A percentile compares a stretch with the other conserved stretches of the same genome.
Evolutionary conservation across 2,888 invertebrate species (phyloP).

Genomic region (Tetragonisca angustula): DNA sequence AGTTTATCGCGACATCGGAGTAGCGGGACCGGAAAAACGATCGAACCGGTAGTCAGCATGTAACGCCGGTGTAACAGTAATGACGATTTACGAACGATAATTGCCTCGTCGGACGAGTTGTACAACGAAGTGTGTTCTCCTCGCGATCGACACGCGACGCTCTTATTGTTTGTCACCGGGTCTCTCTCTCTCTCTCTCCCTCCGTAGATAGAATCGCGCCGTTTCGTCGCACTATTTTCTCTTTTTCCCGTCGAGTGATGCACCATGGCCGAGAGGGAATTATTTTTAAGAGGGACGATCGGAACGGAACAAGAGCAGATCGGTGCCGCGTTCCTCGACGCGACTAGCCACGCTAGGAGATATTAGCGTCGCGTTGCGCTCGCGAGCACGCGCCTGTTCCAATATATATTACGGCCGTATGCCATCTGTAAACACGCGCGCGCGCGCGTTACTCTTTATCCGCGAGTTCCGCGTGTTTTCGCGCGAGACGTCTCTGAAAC

Average conservation of each 20-base stretch:
- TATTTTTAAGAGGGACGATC: conserved; percentile 14
- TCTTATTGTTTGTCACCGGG: conserved; percentile 29
- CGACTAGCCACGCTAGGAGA: neutral
- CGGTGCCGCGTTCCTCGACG: neutral
- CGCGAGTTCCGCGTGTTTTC: conserved; percentile 58
- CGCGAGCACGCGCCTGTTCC: neutral
- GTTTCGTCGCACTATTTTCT: conserved; percentile 8
- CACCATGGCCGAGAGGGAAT: neutral
- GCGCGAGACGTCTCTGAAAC: conserved; percentile 30
- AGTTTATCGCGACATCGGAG: conserved; percentile 52
- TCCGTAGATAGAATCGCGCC: neutral
- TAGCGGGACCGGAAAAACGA: conserved; percentile 52
- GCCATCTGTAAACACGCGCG: conserved; percentile 16
- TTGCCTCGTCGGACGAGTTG: conserved; percentile 57
- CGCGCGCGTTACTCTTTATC: conserved; percentile 37
- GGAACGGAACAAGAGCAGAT: conserved; percentile 16
- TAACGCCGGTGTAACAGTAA: conserved; percentile 48
- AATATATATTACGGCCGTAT: conserved; percentile 4
- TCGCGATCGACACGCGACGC: conserved; percentile 22
- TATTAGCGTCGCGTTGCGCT: neutral
- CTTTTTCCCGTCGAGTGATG: neutral
- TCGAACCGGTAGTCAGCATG: conserved; percentile 51
- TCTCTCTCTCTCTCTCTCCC: neutral
- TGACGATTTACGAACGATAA: conserved; percentile 69
- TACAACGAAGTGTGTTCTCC: conserved; percentile 18